Evolutionary conservation across 2,113 vertebrate species (phyloP).

Genomic region (Sander vitreus): DNA sequence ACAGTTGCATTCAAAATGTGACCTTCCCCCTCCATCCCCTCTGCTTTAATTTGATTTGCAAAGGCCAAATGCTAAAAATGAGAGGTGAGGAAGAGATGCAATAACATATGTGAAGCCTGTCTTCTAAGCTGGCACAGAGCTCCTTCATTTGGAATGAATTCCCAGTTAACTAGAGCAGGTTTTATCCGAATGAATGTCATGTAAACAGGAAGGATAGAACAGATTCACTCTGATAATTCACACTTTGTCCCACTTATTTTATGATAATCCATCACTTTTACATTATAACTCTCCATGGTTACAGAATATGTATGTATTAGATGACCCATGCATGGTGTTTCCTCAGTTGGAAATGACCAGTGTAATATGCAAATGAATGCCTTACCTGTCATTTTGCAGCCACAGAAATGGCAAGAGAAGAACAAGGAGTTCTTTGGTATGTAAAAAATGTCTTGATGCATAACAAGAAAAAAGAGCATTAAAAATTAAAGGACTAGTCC

Average conservation of each 20-base stretch:
- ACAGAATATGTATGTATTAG: not conserved
- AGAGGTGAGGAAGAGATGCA: conserved; percentile 6
- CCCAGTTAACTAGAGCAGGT: not conserved
- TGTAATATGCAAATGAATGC: not conserved
- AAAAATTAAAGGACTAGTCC: too few species aligned
- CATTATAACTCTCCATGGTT: too few species aligned
- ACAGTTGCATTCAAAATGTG: conserved; percentile 26
- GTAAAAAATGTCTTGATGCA: too few species aligned
- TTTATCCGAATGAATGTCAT: conserved; percentile 2
- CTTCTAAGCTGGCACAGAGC: conserved; percentile 5
- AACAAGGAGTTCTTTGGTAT: not conserved
- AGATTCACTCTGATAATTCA: not conserved
- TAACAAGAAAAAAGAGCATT: too few species aligned
- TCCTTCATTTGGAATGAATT: conserved; percentile 14
- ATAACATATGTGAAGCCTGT: conserved; percentile 19
- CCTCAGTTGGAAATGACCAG: not conserved
- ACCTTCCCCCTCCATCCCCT: not conserved
- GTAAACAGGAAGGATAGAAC: not conserved
- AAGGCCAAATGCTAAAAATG: conserved; percentile 35
- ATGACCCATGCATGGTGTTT: not conserved
- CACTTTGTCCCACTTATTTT: not conserved
- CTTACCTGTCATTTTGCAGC: not conserved
- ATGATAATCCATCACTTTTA: not conserved
- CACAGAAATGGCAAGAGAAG: not conserved
- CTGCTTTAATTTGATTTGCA: conserved; percentile 37